These are phyloP conservation scores for Caenorhabditis inopinata DNA, from an alignment of 1,140 invertebrate species.

Conservation along the genomic window DNA sequence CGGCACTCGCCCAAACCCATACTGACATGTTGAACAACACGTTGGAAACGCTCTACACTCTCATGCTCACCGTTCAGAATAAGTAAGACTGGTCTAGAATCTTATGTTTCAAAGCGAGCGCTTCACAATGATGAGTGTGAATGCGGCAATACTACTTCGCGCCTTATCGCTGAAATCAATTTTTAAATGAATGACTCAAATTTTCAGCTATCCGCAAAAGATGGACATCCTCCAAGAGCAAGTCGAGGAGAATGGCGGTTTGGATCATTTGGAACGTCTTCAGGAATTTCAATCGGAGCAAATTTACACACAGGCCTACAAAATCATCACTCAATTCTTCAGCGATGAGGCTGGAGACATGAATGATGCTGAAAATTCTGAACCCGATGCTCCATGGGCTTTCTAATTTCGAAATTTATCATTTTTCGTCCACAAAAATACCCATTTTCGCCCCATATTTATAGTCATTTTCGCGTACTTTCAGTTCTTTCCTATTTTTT, in stretches of 20 bases:
- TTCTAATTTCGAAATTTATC: too few species aligned
- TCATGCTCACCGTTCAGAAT: slow-evolving; percentile 21
- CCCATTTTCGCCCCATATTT: too few species aligned
- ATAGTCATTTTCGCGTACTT: too few species aligned
- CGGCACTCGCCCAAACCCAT: slow-evolving; percentile 29
- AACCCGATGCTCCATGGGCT: background rate
- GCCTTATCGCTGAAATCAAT: too few species aligned
- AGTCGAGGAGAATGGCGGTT: slow-evolving; percentile 82
- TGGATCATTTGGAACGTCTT: slow-evolving; percentile 72
- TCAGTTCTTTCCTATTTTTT: too few species aligned
- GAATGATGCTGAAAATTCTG: background rate
- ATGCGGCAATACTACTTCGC: too few species aligned
- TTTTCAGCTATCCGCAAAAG: background rate
- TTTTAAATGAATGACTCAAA: background rate
- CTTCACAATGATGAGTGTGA: too few species aligned
- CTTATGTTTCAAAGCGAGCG: too few species aligned
- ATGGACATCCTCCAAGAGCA: slow-evolving; percentile 81
- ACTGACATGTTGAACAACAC: slow-evolving; percentile 36
- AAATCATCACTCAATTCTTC: slow-evolving; percentile 36
- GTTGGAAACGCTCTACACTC: slow-evolving; percentile 29
- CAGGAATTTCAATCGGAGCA: slow-evolving; percentile 40
- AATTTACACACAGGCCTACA: slow-evolving; percentile 34
- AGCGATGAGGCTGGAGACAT: background rate
- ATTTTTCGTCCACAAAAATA: too few species aligned
- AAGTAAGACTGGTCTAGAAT: background rate